Percentiles rank a stretch among this genome's conserved stretches.
phyloP scores from a whole-genome alignment of 2,888 invertebrate species.

The Mythimna impura region DNA sequence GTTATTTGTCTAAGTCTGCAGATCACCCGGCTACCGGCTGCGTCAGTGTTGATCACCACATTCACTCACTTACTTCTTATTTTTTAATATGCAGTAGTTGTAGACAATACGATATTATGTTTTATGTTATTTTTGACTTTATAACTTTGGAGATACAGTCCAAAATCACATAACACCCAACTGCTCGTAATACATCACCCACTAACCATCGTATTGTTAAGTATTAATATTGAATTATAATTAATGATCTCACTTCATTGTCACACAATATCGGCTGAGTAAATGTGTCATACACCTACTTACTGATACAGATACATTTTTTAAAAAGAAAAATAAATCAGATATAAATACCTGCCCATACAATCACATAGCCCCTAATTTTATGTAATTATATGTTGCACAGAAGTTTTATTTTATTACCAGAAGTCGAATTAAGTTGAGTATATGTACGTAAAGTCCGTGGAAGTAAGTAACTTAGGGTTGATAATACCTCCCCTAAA shows the following conservation, averaged over 20 bases:
- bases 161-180: slow-evolving; percentile 64
- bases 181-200: slow-evolving; percentile 72
- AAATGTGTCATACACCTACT: slow-evolving; percentile 76
- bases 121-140: slow-evolving; percentile 65
- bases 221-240: slow-evolving; percentile 87
- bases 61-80: slow-evolving; percentile 58
- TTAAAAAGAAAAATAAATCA: slow-evolving; percentile 33
- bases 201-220: slow-evolving; percentile 85
- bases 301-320: slow-evolving; percentile 50
- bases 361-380: slow-evolving; percentile 34
- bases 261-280: slow-evolving; percentile 84
- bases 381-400: slow-evolving; percentile 47
- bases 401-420: slow-evolving; percentile 29
- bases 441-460: no score
- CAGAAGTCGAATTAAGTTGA: no score
- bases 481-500: no score
- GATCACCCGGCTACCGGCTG: slow-evolving; percentile 30
- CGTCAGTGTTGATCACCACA: slow-evolving; percentile 59
- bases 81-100: slow-evolving; percentile 57
- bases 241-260: slow-evolving; percentile 89
- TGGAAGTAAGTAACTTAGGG: no score
- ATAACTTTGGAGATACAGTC: slow-evolving; percentile 53
- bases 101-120: slow-evolving; percentile 59
- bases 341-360: slow-evolving; percentile 7
- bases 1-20: neutral